phyloP scores from a whole-genome alignment of 2,888 invertebrate species.

The Synanthedon myopaeformis region DNA sequence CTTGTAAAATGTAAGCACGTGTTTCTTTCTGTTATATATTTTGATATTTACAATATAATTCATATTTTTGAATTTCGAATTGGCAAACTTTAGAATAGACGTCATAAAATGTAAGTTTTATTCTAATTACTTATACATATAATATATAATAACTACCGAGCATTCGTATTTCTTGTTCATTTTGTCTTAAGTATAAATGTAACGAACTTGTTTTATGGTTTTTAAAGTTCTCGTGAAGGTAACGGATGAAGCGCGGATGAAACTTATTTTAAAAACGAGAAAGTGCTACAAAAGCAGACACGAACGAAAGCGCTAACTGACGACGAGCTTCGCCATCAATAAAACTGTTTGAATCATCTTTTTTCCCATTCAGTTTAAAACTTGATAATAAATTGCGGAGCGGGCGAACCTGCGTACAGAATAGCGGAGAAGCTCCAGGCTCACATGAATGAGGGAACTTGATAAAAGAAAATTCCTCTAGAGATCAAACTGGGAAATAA shows the following conservation, averaged over 20 bases:
- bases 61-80: no score
- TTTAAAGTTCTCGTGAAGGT: background rate
- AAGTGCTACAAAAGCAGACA: slow-evolving; percentile 9
- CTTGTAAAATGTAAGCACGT: no score
- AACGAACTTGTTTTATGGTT: no score
- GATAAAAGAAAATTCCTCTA: slow-evolving; percentile 43
- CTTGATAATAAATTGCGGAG: slow-evolving; percentile 3
- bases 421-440: slow-evolving; percentile 18
- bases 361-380: slow-evolving; percentile 8
- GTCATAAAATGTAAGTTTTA: no score
- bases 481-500: slow-evolving; percentile 45
- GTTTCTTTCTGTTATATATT: no score
- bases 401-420: slow-evolving; percentile 15
- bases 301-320: slow-evolving; percentile 3
- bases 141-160: no score
- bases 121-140: no score
- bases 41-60: no score
- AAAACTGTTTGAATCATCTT: slow-evolving; percentile 13
- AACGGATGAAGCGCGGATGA: background rate
- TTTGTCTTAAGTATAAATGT: no score
- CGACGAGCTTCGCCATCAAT: slow-evolving; percentile 12
- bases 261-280: background rate
- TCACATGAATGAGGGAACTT: slow-evolving; percentile 39
- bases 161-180: no score
- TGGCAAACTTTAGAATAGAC: no score